Base-by-base conservation (phyloP, 1,140 invertebrate species). In the Zaprionus ghesquierei region DNA sequence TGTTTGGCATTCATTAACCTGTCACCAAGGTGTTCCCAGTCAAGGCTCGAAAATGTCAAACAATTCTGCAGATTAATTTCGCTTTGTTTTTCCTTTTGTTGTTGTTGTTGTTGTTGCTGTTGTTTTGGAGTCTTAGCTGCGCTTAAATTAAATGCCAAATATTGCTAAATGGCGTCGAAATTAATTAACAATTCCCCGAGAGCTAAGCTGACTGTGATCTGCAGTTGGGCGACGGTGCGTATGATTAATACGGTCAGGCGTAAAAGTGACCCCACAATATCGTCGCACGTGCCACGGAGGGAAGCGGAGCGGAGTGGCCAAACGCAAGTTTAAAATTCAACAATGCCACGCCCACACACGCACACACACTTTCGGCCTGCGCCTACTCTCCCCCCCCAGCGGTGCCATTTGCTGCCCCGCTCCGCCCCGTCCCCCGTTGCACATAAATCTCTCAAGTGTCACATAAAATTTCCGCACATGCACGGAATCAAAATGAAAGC, bases 381-480 rank as follows among this genome's bases (percentile, higher is more conserved):
- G 49, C 61, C 51, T 60, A 63, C 35, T n/a, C 51, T 66, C 54
- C 22, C 20, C 54, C 6, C 20, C 15, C 69, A 13, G 13, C 46
- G 35, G n/a, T 27, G 9, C 31, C 33, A 4, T 33, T 27, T 49
- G 33, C 53, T 53, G 33, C 10, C 18, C 25, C 18, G 23, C 25
- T n/a, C n/a, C n/a, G n/a, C n/a, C n/a, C n/a, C n/a, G n/a, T n/a
- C n/a, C n/a, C 18, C 58, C 53, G 8, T 18, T 15, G 49, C 63
- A 74, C 79, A 89, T 89, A 89, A 89, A 89, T 89, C 84, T 89
- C 66, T 69, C 85, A 89, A 89, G 84, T 89, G 84, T 89, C 84
- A 89, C 85, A 89, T 85, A 89, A 89, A 89, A 89, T 89, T 89
- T 84, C 85, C 77, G 85, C 84, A 89, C 85, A 89, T 89, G 85